A percentile compares a stretch with the other conserved stretches of the same genome.
Conservation (phyloP, 2,113 vertebrate genomes). For the Cyrtonyx montezumae region DNA sequence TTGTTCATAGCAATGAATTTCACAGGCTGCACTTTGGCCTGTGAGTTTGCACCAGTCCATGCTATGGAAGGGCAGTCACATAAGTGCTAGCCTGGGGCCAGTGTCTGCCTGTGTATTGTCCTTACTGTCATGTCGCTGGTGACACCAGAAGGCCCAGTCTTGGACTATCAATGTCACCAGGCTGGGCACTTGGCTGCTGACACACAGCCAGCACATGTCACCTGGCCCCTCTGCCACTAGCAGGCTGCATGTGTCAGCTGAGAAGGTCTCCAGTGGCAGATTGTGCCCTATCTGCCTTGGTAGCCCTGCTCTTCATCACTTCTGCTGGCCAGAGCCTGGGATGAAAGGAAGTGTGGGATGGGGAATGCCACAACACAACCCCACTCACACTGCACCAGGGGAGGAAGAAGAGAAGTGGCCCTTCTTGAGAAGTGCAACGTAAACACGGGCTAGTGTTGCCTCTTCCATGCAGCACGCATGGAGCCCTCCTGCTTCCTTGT, state of each 20-base stretch:
- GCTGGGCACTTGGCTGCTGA: not conserved
- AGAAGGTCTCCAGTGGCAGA: not conserved
- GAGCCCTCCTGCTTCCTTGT: not conserved
- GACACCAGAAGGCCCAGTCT: not conserved
- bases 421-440: not conserved
- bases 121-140: not conserved
- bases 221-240: not conserved
- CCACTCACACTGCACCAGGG: accelerated
- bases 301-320: not conserved
- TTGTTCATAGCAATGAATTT: not conserved
- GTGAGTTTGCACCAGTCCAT: not conserved
- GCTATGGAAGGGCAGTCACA: not conserved
- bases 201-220: not conserved
- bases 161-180: accelerated
- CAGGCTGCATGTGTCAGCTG: not conserved
- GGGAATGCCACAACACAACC: not conserved
- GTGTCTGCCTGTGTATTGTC: not conserved
- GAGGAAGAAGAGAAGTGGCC: not conserved
- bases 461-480: not conserved
- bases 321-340: not conserved
- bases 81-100: not conserved
- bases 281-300: not conserved
- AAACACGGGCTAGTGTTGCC: not conserved
- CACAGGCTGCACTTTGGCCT: not conserved
- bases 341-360: not conserved